Percentiles rank a stretch among this genome's conserved stretches.
These are phyloP conservation scores for Petrocephalus zakoni DNA, from an alignment of 2,113 vertebrate genomes.

Conservation along the genomic window DNA sequence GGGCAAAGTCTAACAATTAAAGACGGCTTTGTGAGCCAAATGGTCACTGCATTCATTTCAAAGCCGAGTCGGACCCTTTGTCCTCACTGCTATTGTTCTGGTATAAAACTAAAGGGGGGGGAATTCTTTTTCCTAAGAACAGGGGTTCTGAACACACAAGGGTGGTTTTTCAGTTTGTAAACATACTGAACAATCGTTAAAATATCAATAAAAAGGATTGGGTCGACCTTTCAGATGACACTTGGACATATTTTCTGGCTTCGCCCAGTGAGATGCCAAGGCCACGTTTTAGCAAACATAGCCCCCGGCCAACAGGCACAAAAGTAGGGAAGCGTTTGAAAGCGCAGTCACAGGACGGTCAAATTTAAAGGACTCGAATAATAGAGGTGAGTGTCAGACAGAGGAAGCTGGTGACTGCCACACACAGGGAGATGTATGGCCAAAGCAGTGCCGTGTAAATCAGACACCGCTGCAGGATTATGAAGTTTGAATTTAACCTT, in stretches of 20 bases:
- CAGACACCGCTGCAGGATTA: conserved; percentile 51
- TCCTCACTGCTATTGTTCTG: conserved; percentile 4
- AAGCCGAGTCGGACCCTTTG: conserved; percentile 14
- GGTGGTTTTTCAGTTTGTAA: conserved; percentile 21
- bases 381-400: conserved; percentile 24
- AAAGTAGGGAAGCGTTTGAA: conserved; percentile 27
- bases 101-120: background rate
- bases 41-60: conserved; percentile 13
- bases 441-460: conserved; percentile 30
- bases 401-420: background rate
- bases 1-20: conserved; percentile 52
- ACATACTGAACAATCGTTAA: conserved; percentile 23
- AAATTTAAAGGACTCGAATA: conserved; percentile 17
- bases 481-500: conserved; percentile 76
- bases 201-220: conserved; percentile 19
- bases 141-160: conserved; percentile 16
- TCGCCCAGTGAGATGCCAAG: background rate
- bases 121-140: conserved; percentile 12
- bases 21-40: conserved; percentile 48
- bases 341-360: conserved; percentile 23
- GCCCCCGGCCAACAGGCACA: conserved; percentile 7
- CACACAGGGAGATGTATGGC: conserved; percentile 18
- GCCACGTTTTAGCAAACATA: conserved; percentile 7
- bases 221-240: conserved; percentile 7
- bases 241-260: background rate